phyloP scores from a whole-genome alignment of 2,888 invertebrate genomes.

The Andrena trimmerana region DNA sequence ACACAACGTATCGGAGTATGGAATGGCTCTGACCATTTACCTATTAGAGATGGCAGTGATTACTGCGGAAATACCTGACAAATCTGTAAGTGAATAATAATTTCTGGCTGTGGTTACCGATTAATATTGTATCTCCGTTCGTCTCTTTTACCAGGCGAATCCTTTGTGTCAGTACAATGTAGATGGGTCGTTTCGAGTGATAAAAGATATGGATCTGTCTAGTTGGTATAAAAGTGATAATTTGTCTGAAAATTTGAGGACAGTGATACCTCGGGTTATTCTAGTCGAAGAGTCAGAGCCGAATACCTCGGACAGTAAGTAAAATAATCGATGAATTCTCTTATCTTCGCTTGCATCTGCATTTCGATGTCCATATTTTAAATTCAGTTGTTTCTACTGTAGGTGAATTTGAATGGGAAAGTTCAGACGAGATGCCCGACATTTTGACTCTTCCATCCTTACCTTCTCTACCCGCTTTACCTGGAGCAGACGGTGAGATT shows the following conservation, averaged over 20 bases:
- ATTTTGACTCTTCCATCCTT: slow-evolving; percentile 76
- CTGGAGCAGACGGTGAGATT: slow-evolving; percentile 73
- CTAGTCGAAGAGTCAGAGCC: slow-evolving; percentile 86
- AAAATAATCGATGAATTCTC: slow-evolving; percentile 14
- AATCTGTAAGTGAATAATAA: slow-evolving; percentile 80
- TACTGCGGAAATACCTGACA: slow-evolving; percentile 83
- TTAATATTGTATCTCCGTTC: slow-evolving; percentile 3
- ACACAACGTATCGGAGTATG: slow-evolving; percentile 93
- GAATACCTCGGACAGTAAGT: slow-evolving; percentile 89
- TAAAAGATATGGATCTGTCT: slow-evolving; percentile 87
- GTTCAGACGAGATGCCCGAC: slow-evolving; percentile 86
- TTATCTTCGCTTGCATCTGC: neutral
- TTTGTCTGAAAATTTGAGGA: slow-evolving; percentile 91
- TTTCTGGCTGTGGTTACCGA: neutral
- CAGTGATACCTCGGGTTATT: slow-evolving; percentile 88
- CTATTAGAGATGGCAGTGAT: slow-evolving; percentile 94
- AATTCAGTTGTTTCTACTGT: slow-evolving; percentile 35
- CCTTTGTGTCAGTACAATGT: slow-evolving; percentile 86
- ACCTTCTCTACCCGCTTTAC: slow-evolving; percentile 78
- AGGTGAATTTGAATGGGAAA: slow-evolving; percentile 92
- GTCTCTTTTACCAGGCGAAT: slow-evolving; percentile 78
- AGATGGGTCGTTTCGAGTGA: slow-evolving; percentile 76
- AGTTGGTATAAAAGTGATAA: slow-evolving; percentile 91
- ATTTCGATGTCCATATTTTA: slow-evolving; percentile 20
- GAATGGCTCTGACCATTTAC: slow-evolving; percentile 94